Base-by-base conservation (phyloP, 2,113 vertebrate genomes). In the Marmota monax region DNA sequence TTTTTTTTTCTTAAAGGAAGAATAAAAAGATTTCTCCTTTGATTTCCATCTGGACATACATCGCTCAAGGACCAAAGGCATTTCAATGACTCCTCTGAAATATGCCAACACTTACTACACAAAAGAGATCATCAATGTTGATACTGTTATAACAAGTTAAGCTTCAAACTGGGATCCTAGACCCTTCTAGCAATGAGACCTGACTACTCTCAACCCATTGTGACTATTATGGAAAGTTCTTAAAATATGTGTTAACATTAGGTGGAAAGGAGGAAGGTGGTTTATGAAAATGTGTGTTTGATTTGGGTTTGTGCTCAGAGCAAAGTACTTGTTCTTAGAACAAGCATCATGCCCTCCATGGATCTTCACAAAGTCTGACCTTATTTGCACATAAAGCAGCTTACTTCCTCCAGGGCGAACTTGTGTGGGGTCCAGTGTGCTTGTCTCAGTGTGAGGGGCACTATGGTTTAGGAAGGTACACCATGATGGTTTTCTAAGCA, bases 41-140 rank as follows among this genome's bases (percentile, higher is more conserved):
- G 73, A 70, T 76, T 77, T 93, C 39, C 25, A 48, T 63, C 53
- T 61, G 76, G 39, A 27, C 8, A 12, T 16, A 1, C 16, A 76
- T 48, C n/a, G 86, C 32, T 4, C n/a, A 88, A 87, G 29, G 29
- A 79, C 7, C 63, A 2, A 95, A 48, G 27, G 17, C 42, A 73
- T 23, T 51, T 92, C 74, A 70, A 51, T 25, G 70, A 22, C 6
- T 93, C 58, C 32, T 78, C 67, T 95, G 45, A 93, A 89, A 92
- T 80, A 70, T 16, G 39, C 18, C 51, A 58, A 58, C 14, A 45
- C 27, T 77, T 37, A 72, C 23, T 53, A 0, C 7, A 11, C 77
- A 84, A 89, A 70, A 23, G 78, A 84, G 93, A 67, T 45, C 39
- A 84, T 4, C 27, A 25, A 4, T 23, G 12, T 45, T 39, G 4